Percentiles rank a stretch among this genome's conserved stretches.
These are phyloP conservation scores for Ectemnius continuus DNA, from an alignment of 2,888 invertebrate species.

Conservation along the genomic window DNA sequence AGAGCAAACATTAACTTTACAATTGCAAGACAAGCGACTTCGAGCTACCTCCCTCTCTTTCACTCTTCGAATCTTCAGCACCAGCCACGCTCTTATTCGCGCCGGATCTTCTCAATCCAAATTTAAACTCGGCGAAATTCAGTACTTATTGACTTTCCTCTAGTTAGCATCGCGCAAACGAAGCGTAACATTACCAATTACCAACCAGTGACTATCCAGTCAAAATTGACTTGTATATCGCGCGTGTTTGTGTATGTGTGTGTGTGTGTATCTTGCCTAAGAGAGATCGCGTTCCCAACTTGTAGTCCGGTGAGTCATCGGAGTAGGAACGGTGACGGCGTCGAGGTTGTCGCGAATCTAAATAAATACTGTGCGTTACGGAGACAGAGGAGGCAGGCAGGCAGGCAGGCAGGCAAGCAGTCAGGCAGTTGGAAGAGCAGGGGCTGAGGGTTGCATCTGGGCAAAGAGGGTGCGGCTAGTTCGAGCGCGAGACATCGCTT, in stretches of 20 bases:
- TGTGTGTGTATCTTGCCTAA: constrained; percentile 14
- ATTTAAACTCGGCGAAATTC: too few relatives aligned
- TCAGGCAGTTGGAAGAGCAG: constrained; percentile 25
- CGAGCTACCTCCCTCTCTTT: too few relatives aligned
- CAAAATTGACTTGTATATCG: too few relatives aligned
- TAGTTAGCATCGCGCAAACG: too few relatives aligned
- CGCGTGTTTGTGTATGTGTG: neutral
- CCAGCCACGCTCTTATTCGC: constrained; percentile 44
- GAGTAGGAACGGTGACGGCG: constrained; percentile 8
- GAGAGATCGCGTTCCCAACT: constrained; percentile 8
- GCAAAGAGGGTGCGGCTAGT: constrained; percentile 51
- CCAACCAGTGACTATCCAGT: too few relatives aligned
- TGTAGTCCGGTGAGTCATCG: neutral
- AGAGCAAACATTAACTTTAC: too few relatives aligned
- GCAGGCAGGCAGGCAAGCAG: constrained; percentile 34
- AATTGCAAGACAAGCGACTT: too few relatives aligned
- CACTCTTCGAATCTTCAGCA: constrained; percentile 49
- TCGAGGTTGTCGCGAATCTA: constrained; percentile 67
- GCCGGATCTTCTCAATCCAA: too few relatives aligned
- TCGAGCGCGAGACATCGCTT: constrained; percentile 63
- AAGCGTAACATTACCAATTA: too few relatives aligned
- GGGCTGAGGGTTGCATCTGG: constrained; percentile 44
- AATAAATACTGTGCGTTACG: constrained; percentile 65
- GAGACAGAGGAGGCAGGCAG: constrained; percentile 47
- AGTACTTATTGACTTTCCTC: too few relatives aligned